phyloP scores from a whole-genome alignment of 1,140 invertebrate genomes.

The Drosophila sproati region DNA sequence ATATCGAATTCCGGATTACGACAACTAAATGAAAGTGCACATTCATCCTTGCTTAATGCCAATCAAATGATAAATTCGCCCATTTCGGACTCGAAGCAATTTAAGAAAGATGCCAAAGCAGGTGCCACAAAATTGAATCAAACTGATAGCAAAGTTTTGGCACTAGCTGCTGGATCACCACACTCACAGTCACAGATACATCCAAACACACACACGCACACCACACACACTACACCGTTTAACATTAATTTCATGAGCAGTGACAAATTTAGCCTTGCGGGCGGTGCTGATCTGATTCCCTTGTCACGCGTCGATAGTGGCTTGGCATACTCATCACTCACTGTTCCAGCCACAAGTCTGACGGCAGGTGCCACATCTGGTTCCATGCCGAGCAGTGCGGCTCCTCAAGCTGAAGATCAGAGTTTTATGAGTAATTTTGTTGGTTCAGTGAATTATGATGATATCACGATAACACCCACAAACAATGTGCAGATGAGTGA shows the following conservation, averaged over 20 bases:
- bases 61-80: not conserved
- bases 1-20: not conserved
- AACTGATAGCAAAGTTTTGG: conserved; percentile 1
- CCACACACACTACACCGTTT: conserved; percentile 26
- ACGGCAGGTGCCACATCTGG: conserved; percentile 60
- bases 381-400: conserved; percentile 6
- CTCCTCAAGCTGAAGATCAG: conserved; percentile 23
- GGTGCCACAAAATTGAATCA: conserved; percentile 18
- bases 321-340: conserved; percentile 49
- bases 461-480: conserved; percentile 69
- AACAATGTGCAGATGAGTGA: conserved; percentile 23
- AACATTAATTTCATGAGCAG: conserved; percentile 60
- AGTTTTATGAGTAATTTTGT: conserved; percentile 33
- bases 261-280: conserved; percentile 73
- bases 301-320: conserved; percentile 58
- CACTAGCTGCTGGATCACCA: not conserved
- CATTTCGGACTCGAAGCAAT: conserved; percentile 14
- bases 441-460: conserved; percentile 46
- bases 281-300: conserved; percentile 78
- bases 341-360: conserved; percentile 53
- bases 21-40: not conserved
- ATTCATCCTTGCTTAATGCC: not conserved
- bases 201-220: too few species aligned
- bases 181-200: not conserved
- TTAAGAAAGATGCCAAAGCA: conserved; percentile 11